phyloP scores from a whole-genome alignment of 1,140 invertebrate genomes.

The Drosophila punjabiensis region DNA sequence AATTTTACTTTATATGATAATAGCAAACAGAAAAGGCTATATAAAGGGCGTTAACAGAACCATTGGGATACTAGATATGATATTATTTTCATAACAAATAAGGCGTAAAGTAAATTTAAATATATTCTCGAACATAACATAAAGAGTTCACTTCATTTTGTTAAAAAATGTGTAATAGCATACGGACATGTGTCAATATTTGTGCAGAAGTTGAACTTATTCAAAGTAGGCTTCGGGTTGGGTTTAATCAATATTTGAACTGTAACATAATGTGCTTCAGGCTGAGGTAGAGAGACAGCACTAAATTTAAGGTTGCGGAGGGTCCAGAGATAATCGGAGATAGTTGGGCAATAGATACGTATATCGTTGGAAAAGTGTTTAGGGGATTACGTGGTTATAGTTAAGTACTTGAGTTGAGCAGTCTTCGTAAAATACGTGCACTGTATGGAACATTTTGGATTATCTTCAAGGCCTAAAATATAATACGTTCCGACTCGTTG shows the following conservation, averaged over 20 bases:
- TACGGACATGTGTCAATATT: constrained; percentile 4
- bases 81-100: neutral
- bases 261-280: constrained; percentile 77
- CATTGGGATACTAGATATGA: neutral
- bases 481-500: neutral
- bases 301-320: constrained; percentile 58
- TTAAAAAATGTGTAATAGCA: neutral
- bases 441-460: constrained; percentile 21
- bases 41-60: neutral
- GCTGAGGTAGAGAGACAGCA: constrained; percentile 75
- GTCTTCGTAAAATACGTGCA: constrained; percentile 14
- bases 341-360: constrained; percentile 14
- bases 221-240: constrained; percentile 51
- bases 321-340: constrained; percentile 23
- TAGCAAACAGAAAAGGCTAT: neutral
- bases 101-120: neutral
- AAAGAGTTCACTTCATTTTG: neutral
- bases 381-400: constrained; percentile 34
- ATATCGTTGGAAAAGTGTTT: constrained; percentile 6
- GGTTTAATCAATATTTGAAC: constrained; percentile 70
- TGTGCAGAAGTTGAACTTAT: constrained; percentile 19
- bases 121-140: no score
- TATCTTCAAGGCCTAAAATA: constrained; percentile 9
- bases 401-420: constrained; percentile 28
- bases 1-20: neutral